Conservation (phyloP, 1,140 invertebrate genomes). For the Drosophila nigrodunni region DNA sequence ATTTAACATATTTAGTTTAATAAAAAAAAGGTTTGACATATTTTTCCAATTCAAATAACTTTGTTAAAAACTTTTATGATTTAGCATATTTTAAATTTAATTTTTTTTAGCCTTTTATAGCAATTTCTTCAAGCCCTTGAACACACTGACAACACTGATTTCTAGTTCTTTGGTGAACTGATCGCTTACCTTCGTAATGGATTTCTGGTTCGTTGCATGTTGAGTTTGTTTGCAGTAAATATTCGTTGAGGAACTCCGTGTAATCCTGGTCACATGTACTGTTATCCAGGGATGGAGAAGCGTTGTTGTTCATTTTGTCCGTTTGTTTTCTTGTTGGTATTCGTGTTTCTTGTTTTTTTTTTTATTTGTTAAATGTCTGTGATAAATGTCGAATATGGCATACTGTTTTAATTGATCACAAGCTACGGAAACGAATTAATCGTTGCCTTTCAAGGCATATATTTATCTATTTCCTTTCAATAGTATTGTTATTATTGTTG, state of each 20-base stretch:
- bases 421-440: constrained; percentile 13
- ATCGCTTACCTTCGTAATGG: constrained; percentile 77
- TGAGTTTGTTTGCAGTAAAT: constrained; percentile 74
- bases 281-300: constrained; percentile 57
- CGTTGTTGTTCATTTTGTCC: constrained; percentile 66
- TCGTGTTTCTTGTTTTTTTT: neutral
- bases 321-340: neutral
- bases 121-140: too few relatives aligned
- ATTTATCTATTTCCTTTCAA: constrained; percentile 13
- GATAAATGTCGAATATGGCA: constrained; percentile 68
- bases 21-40: too few relatives aligned
- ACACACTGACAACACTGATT: too few relatives aligned
- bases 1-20: neutral
- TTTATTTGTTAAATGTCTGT: constrained; percentile 22
- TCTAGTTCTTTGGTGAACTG: neutral
- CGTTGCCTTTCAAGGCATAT: constrained; percentile 19
- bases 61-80: neutral
- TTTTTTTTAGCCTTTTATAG: too few relatives aligned
- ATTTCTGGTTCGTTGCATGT: constrained; percentile 71
- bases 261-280: constrained; percentile 76
- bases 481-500: neutral
- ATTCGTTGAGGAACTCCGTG: constrained; percentile 81
- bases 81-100: too few relatives aligned
- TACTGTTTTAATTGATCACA: constrained; percentile 52
- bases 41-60: neutral